Base-by-base conservation (phyloP, 2,797 vertebrate species). In the Simalia tracyae region DNA sequence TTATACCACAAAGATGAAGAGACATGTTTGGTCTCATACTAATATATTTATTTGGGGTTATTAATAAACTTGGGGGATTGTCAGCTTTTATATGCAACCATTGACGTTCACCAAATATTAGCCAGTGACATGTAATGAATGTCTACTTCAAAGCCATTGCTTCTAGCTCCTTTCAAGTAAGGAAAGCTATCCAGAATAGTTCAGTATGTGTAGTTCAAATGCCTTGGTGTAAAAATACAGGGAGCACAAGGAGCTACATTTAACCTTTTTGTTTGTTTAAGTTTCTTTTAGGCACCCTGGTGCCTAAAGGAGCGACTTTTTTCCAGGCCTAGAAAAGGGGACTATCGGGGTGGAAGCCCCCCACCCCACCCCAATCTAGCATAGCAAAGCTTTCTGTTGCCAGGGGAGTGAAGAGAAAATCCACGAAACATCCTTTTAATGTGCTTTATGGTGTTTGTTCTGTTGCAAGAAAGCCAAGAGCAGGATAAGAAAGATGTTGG, bases 351-450 rank as follows among this genome's bases (percentile, higher is more conserved):
- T 1, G n/a, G 4, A 93, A 87, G 14, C 36, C 12, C 24, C 84
- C 59, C 46, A 36, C 81, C 28, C 84, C 54, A 42, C 46, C 63
- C 46, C 46, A 85, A 93, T 88, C 92, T 0, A 0, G 88, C 93
- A 93, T 0, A 0, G 89, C 93, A 93, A 94, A 94, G 87, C 91
- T 93, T 95, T 95, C 93, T 95, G 95, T 96, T 96, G 88, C 94
- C 89, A 93, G 26, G 93, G 92, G 95, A 95, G 92, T 93, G 91
- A 86, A 94, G 86, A 46, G 93, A 93, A 96, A 96, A 97, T 91
- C 95, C 95, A 95, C 92, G 93, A 97, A 97, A 95, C 95, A 94
- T 96, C 89, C 90, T 96, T 96, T 93, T 95, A 92, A 92, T 95
- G 94, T 76, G 94, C 92, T 96, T 97, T 95, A 96, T 94, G 93